Percentiles rank a stretch among this genome's conserved stretches.
Evolutionary conservation across 2,888 invertebrate species (phyloP).

Genomic region (Perizoma affinitatum): DNA sequence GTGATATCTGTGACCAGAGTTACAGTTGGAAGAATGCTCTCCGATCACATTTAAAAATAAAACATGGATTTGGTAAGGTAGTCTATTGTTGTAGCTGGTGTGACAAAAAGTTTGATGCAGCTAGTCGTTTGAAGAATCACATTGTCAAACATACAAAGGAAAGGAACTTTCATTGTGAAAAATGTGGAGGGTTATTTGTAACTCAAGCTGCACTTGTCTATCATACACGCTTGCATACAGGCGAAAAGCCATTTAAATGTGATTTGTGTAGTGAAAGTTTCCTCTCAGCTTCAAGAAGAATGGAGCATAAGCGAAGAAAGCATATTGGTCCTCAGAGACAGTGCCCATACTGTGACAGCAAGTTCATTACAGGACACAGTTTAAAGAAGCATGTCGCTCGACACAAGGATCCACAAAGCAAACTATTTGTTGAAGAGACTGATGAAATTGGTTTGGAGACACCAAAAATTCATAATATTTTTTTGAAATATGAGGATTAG

Average conservation of each 20-base stretch:
- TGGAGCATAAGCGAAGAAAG: conserved; percentile 65
- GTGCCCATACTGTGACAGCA: conserved; percentile 63
- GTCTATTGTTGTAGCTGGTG: conserved; percentile 19
- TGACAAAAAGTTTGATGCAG: conserved; percentile 26
- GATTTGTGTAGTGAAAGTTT: conserved; percentile 69
- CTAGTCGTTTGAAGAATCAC: conserved; percentile 54
- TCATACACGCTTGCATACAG: conserved; percentile 70
- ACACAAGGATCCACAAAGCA: conserved; percentile 69
- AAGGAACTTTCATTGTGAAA: conserved; percentile 63
- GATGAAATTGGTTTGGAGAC: not conserved
- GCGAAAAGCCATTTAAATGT: conserved; percentile 69
- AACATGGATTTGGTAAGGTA: conserved; percentile 17
- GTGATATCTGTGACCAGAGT: conserved; percentile 68
- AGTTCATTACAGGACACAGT: conserved; percentile 58
- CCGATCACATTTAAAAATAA: conserved; percentile 17
- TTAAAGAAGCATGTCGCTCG: conserved; percentile 61
- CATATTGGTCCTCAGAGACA: conserved; percentile 66
- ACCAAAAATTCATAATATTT: not conserved
- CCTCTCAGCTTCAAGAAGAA: conserved; percentile 66
- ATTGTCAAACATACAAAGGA: conserved; percentile 72
- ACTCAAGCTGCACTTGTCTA: conserved; percentile 65
- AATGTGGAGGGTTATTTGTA: conserved; percentile 69
- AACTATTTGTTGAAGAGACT: conserved; percentile 53
- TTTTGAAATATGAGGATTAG: too few species aligned
- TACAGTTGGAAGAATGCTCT: conserved; percentile 44